Percentiles rank a stretch among this genome's conserved stretches.
Evolutionary conservation across 2,797 vertebrate species (phyloP).

Genomic region (Oreochromis grahami): DNA sequence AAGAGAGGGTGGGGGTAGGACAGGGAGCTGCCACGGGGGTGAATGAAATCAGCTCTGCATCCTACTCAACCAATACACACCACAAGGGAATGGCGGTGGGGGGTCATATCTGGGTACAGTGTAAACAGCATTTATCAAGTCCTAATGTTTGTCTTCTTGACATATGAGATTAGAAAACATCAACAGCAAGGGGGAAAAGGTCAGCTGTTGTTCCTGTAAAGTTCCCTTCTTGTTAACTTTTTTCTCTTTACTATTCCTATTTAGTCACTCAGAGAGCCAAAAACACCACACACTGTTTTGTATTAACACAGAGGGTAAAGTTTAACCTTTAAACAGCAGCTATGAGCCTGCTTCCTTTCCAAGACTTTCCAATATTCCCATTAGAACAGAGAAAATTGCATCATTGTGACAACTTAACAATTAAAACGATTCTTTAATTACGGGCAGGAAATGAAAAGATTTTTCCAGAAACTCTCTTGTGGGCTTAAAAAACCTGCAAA

Average conservation of each 20-base stretch:
- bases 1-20: not conserved
- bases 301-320: not conserved
- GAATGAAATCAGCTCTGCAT: constrained; percentile 27
- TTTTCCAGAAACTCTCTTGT: not conserved
- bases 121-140: not conserved
- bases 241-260: constrained; percentile 6
- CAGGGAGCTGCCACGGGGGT: constrained; percentile 26
- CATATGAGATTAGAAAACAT: not conserved
- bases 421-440: too few species aligned
- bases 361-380: not conserved
- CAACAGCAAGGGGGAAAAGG: not conserved
- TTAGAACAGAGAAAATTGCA: not conserved
- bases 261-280: not conserved
- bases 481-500: not conserved
- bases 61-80: constrained; percentile 20
- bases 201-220: not conserved
- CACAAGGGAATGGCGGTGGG: not conserved
- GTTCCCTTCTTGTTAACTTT: not conserved
- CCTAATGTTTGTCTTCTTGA: not conserved
- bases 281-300: constrained; percentile 5
- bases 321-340: not conserved
- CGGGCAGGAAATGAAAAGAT: not conserved
- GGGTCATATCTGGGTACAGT: not conserved
- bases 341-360: not conserved
- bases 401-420: not conserved